Conservation (phyloP, 2,888 invertebrate genomes). For the Drosophila gaucha region DNA sequence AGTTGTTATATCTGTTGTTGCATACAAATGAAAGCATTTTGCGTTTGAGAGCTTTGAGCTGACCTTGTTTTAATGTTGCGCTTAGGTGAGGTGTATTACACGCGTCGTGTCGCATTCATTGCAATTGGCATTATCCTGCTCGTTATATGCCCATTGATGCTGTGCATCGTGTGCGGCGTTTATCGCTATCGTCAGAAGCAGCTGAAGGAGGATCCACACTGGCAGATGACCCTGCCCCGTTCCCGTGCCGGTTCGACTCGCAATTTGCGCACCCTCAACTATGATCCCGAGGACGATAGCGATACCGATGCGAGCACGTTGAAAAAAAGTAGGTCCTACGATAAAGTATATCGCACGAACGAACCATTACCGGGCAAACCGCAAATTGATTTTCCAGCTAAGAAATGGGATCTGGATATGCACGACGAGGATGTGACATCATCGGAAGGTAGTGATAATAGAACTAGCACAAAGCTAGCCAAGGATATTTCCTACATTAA, state of each 20-base stretch:
- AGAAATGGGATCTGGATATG: slow-evolving; percentile 91
- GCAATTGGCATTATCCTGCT: slow-evolving; percentile 90
- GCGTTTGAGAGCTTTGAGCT: slow-evolving; percentile 7
- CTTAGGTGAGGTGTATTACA: slow-evolving; percentile 88
- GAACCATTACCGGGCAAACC: slow-evolving; percentile 91
- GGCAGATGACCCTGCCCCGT: slow-evolving; percentile 87
- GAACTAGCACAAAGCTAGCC: slow-evolving; percentile 87
- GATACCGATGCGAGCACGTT: slow-evolving; percentile 86
- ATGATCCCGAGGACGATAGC: slow-evolving; percentile 86
- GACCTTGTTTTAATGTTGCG: slow-evolving; percentile 23
- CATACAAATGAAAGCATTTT: not conserved
- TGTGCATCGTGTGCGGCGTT: slow-evolving; percentile 87
- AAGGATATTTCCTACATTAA: slow-evolving; percentile 87
- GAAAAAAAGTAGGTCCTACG: slow-evolving; percentile 91
- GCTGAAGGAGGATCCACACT: slow-evolving; percentile 86
- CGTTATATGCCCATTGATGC: slow-evolving; percentile 88
- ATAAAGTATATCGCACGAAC: slow-evolving; percentile 92
- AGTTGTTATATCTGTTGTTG: slow-evolving; percentile 85
- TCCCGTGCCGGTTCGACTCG: slow-evolving; percentile 87
- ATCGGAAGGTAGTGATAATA: slow-evolving; percentile 87
- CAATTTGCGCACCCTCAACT: slow-evolving; percentile 85
- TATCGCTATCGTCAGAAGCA: slow-evolving; percentile 88
- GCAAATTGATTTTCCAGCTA: slow-evolving; percentile 91
- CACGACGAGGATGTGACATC: slow-evolving; percentile 87
- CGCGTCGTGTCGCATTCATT: slow-evolving; percentile 90